Percentiles rank a stretch among this genome's conserved stretches.
Conservation (phyloP, 2,888 invertebrate species). For the Slavum lentiscoides region DNA sequence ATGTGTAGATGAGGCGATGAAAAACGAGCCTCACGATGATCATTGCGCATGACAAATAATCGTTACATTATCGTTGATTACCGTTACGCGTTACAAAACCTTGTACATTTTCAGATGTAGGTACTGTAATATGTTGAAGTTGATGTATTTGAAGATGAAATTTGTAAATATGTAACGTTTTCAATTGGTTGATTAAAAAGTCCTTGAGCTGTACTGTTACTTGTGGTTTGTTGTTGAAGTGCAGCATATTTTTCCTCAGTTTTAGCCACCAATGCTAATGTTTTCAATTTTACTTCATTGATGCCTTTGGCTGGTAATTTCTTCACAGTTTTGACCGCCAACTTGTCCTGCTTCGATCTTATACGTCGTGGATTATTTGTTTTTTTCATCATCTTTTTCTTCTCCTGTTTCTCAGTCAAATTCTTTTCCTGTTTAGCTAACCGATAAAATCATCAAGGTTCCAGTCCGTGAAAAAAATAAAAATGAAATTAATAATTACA, state of each 20-base stretch:
- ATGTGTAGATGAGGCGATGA: too few species aligned
- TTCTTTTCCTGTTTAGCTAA: not conserved
- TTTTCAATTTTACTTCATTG: constrained; percentile 7
- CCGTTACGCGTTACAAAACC: constrained; percentile 9
- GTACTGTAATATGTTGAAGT: constrained; percentile 2
- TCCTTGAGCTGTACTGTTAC: constrained; percentile 2
- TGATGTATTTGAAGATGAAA: constrained; percentile 21
- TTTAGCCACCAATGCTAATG: constrained; percentile 6
- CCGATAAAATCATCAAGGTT: too few species aligned
- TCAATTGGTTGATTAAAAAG: constrained; percentile 19
- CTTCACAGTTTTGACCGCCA: constrained; percentile 43
- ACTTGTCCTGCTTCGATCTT: constrained; percentile 1
- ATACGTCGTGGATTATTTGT: not conserved
- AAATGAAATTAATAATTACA: too few species aligned
- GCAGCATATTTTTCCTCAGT: constrained; percentile 17
- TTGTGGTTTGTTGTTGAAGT: constrained; percentile 24
- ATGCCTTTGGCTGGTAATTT: constrained; percentile 26
- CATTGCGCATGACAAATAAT: too few species aligned
- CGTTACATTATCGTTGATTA: too few species aligned
- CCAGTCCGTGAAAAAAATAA: too few species aligned
- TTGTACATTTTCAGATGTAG: constrained; percentile 18
- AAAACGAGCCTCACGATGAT: too few species aligned
- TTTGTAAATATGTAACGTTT: constrained; percentile 1
- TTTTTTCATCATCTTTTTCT: not conserved
- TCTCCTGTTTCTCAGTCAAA: not conserved